Percentiles rank a stretch among this genome's conserved stretches.
These are phyloP conservation scores for Oscheius sp. DNA, from an alignment of 2,888 invertebrate species.

Conservation along the genomic window DNA sequence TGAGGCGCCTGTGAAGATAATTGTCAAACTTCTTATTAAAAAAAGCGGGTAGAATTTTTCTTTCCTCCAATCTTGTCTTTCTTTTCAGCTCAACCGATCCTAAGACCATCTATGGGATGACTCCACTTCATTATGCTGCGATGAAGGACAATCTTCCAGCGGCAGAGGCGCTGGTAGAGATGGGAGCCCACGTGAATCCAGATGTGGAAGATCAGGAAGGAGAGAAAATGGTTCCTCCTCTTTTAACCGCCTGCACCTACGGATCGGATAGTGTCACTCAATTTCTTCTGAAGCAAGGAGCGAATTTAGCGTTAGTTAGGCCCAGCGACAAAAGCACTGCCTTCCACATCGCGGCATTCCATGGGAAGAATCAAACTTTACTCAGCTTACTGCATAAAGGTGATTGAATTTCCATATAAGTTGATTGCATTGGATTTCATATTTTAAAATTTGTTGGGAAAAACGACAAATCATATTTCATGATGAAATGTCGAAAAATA, in stretches of 20 bases:
- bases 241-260: conserved; percentile 49
- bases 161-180: conserved; percentile 31
- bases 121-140: conserved; percentile 52
- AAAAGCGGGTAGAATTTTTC: conserved; percentile 31
- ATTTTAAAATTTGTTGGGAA: background rate
- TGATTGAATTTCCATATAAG: background rate
- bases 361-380: conserved; percentile 93
- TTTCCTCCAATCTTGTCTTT: too few species aligned
- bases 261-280: conserved; percentile 85
- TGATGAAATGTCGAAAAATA: too few species aligned
- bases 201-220: conserved; percentile 34
- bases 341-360: conserved; percentile 96
- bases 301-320: conserved; percentile 76
- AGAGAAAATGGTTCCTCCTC: conserved; percentile 44
- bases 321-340: conserved; percentile 89
- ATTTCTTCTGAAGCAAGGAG: conserved; percentile 79
- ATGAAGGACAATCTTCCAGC: conserved; percentile 47
- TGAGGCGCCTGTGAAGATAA: background rate
- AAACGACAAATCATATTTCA: background rate
- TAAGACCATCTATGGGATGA: conserved; percentile 37
- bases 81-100: background rate
- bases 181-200: conserved; percentile 26
- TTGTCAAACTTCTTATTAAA: conserved; percentile 31
- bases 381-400: conserved; percentile 62
- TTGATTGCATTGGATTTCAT: background rate